Percentiles rank a stretch among this genome's conserved stretches.
phyloP scores from a whole-genome alignment of 2,113 vertebrate genomes.

The Pygoscelis antarcticus region DNA sequence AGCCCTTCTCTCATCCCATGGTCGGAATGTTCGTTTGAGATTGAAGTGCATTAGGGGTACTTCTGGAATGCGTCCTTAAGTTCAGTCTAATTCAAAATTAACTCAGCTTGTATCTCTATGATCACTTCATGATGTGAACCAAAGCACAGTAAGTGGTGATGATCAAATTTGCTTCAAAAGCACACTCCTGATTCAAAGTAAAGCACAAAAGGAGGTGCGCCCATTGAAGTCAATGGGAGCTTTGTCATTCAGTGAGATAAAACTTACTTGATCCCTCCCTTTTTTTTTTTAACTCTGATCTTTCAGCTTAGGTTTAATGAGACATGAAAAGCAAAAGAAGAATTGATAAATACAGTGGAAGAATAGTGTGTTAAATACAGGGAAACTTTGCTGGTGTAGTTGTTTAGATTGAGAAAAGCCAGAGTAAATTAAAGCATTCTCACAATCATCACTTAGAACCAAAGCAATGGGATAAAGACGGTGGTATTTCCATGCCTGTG shows the following conservation, averaged over 20 bases:
- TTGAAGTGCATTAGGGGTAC: background rate
- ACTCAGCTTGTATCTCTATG: background rate
- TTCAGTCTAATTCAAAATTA: background rate
- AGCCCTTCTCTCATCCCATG: background rate
- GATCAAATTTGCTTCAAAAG: background rate
- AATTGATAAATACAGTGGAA: background rate
- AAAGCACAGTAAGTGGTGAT: background rate
- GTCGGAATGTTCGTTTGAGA: background rate
- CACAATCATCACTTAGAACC: background rate
- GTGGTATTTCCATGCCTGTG: background rate
- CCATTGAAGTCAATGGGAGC: background rate
- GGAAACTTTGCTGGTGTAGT: background rate
- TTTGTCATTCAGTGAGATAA: background rate
- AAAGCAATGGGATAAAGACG: background rate
- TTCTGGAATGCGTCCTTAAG: background rate
- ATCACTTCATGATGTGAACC: background rate
- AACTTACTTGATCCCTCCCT: background rate
- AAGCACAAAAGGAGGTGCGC: background rate
- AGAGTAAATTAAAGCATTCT: background rate
- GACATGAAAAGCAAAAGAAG: background rate
- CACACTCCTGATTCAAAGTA: background rate
- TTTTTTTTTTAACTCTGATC: background rate
- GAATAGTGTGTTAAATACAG: background rate
- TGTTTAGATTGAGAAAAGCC: background rate
- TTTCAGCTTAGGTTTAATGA: background rate